phyloP scores from a whole-genome alignment of 2,797 vertebrate species.

The Mustela erminea region DNA sequence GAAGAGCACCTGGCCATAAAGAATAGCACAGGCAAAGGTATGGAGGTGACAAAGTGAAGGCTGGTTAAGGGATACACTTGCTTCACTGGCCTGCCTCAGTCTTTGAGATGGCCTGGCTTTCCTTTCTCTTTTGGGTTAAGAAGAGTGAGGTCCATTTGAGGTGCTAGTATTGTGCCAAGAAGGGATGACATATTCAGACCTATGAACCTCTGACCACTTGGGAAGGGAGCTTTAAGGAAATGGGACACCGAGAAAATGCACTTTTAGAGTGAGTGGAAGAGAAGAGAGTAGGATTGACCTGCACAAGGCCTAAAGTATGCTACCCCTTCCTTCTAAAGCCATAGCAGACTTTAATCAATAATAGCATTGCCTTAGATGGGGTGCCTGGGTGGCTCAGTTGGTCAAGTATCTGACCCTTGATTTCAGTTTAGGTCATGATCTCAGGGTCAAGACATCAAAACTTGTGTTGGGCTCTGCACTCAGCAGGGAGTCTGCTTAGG shows the following conservation, averaged over 20 bases:
- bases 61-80: background rate
- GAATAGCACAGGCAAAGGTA: no score
- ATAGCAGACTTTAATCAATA: background rate
- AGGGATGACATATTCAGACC: background rate
- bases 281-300: background rate
- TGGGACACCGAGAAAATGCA: rapidly evolving
- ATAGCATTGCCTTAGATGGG: background rate
- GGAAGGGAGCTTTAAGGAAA: background rate
- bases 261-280: background rate
- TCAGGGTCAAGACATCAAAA: background rate
- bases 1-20: background rate
- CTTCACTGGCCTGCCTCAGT: background rate
- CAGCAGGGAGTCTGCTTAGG: background rate
- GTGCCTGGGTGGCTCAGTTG: background rate
- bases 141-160: background rate
- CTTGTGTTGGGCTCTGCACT: background rate
- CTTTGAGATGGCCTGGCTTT: background rate
- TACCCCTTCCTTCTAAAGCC: background rate
- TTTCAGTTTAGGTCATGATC: background rate
- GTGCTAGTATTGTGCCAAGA: rapidly evolving
- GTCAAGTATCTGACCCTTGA: background rate
- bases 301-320: rapidly evolving
- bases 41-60: background rate
- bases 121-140: background rate
- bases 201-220: background rate